Evolutionary conservation across 1,140 invertebrate genomes (phyloP).

Genomic region (Tachypleus tridentatus): DNA sequence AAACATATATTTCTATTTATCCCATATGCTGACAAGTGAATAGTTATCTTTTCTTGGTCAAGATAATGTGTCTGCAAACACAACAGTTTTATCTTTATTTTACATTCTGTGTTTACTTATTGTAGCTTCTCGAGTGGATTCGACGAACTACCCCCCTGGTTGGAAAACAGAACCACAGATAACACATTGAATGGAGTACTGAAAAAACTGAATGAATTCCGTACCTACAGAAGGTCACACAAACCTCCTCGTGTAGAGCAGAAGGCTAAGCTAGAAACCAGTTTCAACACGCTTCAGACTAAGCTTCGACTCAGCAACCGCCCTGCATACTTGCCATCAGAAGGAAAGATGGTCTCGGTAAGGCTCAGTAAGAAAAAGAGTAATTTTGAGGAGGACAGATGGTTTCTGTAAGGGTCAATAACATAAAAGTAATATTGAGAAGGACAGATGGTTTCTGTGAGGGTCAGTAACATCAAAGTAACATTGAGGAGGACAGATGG

Average conservation of each 20-base stretch:
- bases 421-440: too few species aligned
- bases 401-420: too few species aligned
- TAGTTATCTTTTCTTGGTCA: too few species aligned
- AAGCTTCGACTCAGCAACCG: slow-evolving; percentile 91
- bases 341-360: slow-evolving; percentile 94
- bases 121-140: slow-evolving; percentile 90
- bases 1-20: too few species aligned
- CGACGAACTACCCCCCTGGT: slow-evolving; percentile 91
- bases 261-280: slow-evolving; percentile 95
- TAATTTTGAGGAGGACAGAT: too few species aligned
- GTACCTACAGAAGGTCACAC: slow-evolving; percentile 93
- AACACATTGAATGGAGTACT: slow-evolving; percentile 94
- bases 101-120: slow-evolving; percentile 7
- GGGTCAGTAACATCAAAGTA: too few species aligned
- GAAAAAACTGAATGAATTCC: slow-evolving; percentile 96
- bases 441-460: too few species aligned
- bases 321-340: slow-evolving; percentile 95
- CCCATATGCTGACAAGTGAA: too few species aligned
- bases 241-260: slow-evolving; percentile 99
- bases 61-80: too few species aligned
- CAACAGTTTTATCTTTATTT: too few species aligned
- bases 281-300: slow-evolving; percentile 97
- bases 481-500: too few species aligned
- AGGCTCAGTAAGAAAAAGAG: slow-evolving; percentile 27
- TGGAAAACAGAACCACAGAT: slow-evolving; percentile 92